A percentile compares a stretch with the other conserved stretches of the same genome.
phyloP scores from a whole-genome alignment of 2,797 vertebrate species.

The Epinephelus awoara region DNA sequence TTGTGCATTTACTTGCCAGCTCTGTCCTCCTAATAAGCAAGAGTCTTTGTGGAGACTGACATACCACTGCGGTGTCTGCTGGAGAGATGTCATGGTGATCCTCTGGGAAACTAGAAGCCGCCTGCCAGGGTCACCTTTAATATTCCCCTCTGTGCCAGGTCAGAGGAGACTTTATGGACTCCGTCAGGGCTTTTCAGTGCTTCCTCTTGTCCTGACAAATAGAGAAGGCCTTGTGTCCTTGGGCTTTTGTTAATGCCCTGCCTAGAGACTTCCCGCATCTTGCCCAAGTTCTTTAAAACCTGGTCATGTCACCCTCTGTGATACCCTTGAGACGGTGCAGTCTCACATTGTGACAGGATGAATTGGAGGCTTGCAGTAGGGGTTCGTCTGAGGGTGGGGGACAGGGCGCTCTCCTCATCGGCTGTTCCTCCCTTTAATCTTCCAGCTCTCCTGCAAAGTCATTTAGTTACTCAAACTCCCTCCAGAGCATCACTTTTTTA shows the following conservation, averaged over 20 bases:
- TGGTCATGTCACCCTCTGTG: not conserved
- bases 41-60: not conserved
- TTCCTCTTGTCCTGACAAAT: conserved; percentile 8
- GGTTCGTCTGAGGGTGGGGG: not conserved
- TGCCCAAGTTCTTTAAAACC: conserved; percentile 3
- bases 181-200: not conserved
- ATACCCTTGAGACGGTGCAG: conserved; percentile 4
- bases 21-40: conserved; percentile 1
- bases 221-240: conserved; percentile 13
- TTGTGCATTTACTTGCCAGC: not conserved
- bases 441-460: conserved; percentile 3
- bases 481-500: not conserved
- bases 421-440: not conserved
- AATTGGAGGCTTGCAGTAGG: not conserved
- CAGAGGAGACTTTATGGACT: conserved; percentile 25
- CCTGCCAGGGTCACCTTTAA: conserved; percentile 31
- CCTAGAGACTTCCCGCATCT: not conserved
- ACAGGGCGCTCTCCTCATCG: not conserved
- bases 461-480: not conserved
- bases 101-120: conserved; percentile 17
- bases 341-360: not conserved
- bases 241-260: conserved; percentile 15
- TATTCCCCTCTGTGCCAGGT: not conserved
- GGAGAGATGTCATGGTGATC: not conserved
- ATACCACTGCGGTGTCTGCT: not conserved